These are phyloP conservation scores for Dufourea novaeangliae DNA, from an alignment of 1,140 invertebrate species.

Conservation along the genomic window DNA sequence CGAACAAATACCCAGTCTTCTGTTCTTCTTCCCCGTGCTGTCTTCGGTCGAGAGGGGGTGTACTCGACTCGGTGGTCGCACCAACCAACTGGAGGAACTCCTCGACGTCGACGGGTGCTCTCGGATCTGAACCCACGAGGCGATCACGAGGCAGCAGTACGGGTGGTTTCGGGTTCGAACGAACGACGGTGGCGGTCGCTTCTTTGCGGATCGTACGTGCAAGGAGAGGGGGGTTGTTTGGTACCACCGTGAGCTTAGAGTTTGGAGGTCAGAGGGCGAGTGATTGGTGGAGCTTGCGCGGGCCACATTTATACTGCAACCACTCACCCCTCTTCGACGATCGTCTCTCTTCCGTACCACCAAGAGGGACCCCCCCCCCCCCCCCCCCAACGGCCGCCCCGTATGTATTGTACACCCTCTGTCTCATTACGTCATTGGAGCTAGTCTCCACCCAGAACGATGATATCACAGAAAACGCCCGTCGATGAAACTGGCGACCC, in stretches of 20 bases:
- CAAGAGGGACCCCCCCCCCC: slow-evolving; percentile 49
- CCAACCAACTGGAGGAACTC: background rate
- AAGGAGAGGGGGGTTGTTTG: slow-evolving; percentile 47
- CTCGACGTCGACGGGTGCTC: background rate
- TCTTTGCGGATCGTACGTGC: background rate
- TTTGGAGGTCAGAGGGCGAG: slow-evolving; percentile 75
- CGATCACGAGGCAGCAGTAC: slow-evolving; percentile 51
- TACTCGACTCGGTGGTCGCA: background rate
- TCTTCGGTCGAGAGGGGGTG: too few relatives aligned
- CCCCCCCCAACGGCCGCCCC: slow-evolving; percentile 33
- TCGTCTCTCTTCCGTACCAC: slow-evolving; percentile 53
- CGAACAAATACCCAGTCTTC: background rate
- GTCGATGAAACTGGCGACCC: background rate
- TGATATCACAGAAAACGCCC: background rate
- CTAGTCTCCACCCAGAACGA: slow-evolving; percentile 45
- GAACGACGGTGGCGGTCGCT: slow-evolving; percentile 4
- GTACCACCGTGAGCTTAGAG: slow-evolving; percentile 62
- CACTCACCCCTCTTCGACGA: slow-evolving; percentile 43
- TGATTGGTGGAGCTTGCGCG: slow-evolving; percentile 78
- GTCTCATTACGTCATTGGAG: slow-evolving; percentile 51
- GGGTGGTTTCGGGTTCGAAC: slow-evolving; percentile 28
- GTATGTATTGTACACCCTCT: slow-evolving; percentile 26
- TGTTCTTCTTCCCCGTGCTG: too few relatives aligned
- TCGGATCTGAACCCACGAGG: slow-evolving; percentile 16
- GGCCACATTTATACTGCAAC: slow-evolving; percentile 72